phyloP scores from a whole-genome alignment of 1,140 invertebrate genomes.

The Drosophila kikkawai region DNA sequence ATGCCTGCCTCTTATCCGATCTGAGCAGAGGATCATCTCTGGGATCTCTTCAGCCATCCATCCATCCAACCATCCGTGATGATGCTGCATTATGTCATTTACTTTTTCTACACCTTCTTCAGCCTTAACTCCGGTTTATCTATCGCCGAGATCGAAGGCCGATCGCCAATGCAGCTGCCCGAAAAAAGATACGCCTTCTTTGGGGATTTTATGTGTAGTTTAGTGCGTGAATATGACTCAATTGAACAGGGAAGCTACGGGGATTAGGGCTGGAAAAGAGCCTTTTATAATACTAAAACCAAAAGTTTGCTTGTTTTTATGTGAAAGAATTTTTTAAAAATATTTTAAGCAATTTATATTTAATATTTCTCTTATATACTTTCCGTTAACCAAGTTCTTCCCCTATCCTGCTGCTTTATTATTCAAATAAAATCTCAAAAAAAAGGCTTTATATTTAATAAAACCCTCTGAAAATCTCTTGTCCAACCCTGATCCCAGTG shows the following conservation, averaged over 20 bases:
- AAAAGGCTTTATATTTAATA: too few relatives aligned
- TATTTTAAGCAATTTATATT: background rate
- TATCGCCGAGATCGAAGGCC: conserved; percentile 38
- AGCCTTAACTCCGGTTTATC: conserved; percentile 45
- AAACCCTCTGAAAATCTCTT: background rate
- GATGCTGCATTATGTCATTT: conserved; percentile 83
- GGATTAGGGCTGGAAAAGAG: conserved; percentile 18
- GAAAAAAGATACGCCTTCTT: conserved; percentile 28
- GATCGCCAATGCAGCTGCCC: conserved; percentile 62
- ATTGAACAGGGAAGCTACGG: conserved; percentile 12
- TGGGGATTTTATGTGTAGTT: conserved; percentile 10
- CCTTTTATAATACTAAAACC: too few relatives aligned
- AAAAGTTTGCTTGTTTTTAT: too few relatives aligned
- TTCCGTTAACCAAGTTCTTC: background rate
- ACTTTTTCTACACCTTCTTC: conserved; percentile 74
- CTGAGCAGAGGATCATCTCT: conserved; percentile 32
- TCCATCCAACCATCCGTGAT: conserved; percentile 45
- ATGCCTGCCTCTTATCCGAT: conserved; percentile 55
- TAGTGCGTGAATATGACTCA: conserved; percentile 26
- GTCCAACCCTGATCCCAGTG: conserved; percentile 24
- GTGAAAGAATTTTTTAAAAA: too few relatives aligned
- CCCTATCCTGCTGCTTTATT: background rate
- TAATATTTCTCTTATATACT: background rate
- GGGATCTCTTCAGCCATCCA: conserved; percentile 6
- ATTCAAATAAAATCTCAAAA: background rate